Base-by-base conservation (phyloP, 2,113 vertebrate genomes). In the Capreolus pygargus region DNA sequence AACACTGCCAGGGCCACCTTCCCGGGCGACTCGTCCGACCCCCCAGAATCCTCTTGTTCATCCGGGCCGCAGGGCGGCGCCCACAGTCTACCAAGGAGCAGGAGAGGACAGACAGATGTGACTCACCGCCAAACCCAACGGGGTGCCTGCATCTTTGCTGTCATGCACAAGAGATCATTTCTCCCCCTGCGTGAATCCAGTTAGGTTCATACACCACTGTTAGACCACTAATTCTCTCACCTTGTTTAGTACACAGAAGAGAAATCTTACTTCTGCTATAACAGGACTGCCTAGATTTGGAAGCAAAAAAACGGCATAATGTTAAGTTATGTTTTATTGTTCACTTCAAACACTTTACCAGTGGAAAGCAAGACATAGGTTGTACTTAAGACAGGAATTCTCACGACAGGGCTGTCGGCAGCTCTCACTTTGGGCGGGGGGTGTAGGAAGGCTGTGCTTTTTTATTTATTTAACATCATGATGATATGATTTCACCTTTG, bases 1-100 rank as follows among this genome's bases (percentile, higher is more conserved):
- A 99, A 96, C 99, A 99, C 92, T 99, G 99, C 99, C 99, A 99
- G 0, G 99, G 99, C 99, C 99, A 99, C 2, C 99, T 99, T 19
- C 99, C 99, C 0, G 98, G 99, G 0, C 99, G 99, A 14, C 99
- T 99, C 1, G 99, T 99, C 14, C 99, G 98, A 1, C 99, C 99
- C 0, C 99, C 99, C 0, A 99, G 99, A 95, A 99, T 99, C 98
- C 99, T 99, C 98, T 99, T 99, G 98, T 95, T 99, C 99, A 99
- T 99, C 79, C 99, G 99, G 2, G 98, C 99, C 5, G 99, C 99
- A 6, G 99, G 99, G 7, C 99, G 99, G 39, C 96, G 99, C 55
- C 99, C 99, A 54, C 99, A 99, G 76, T 99, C 99, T 99, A 79
- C 43, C 88, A 74, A n/a, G 45, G 55, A 93, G 74, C 78, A 89